phyloP scores from a whole-genome alignment of 2,113 vertebrate species.

The Melanerpes formicivorus region DNA sequence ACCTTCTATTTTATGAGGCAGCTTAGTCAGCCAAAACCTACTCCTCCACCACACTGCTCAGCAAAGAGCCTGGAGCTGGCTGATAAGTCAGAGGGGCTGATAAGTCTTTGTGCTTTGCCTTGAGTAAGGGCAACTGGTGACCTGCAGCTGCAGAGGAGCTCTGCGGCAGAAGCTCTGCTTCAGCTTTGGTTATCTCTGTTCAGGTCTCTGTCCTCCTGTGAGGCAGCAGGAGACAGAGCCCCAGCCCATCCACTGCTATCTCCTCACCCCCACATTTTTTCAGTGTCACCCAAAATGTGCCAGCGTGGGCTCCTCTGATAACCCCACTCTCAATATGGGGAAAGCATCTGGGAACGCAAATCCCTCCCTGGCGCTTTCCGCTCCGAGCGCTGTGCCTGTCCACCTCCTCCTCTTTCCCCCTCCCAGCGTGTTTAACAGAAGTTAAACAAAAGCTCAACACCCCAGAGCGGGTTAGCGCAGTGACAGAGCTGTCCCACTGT shows the following conservation, averaged over 20 bases:
- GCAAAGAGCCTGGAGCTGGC: not conserved
- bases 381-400: not conserved
- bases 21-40: not conserved
- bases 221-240: constrained; percentile 41
- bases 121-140: not conserved
- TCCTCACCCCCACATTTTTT: not conserved
- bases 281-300: not conserved
- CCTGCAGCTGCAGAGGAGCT: not conserved
- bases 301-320: not conserved
- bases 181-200: not conserved
- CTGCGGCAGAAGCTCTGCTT: not conserved
- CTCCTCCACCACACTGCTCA: not conserved
- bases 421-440: not conserved
- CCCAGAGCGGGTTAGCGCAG: not conserved
- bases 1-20: not conserved
- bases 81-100: not conserved
- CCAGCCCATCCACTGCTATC: not conserved
- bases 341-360: not conserved
- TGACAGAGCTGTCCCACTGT: not conserved
- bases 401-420: not conserved
- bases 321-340: not conserved
- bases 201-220: not conserved
- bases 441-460: not conserved
- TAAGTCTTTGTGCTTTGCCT: not conserved
- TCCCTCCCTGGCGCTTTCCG: fast-evolving